A percentile compares a stretch with the other conserved stretches of the same genome.
These are phyloP conservation scores for Morus bassanus DNA, from an alignment of 2,797 vertebrate genomes.

Conservation along the genomic window DNA sequence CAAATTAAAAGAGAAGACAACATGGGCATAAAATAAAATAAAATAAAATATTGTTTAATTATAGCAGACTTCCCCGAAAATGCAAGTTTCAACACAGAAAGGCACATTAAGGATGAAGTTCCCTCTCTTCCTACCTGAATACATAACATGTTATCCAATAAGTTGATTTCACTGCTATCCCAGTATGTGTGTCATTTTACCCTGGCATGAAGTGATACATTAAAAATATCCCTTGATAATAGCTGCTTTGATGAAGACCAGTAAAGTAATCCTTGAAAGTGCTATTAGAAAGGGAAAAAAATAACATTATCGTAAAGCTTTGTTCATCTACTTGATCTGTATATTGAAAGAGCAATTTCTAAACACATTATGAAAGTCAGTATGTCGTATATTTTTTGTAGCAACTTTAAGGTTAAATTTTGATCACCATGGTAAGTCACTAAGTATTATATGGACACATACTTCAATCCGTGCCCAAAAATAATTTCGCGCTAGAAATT, in stretches of 20 bases:
- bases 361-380: neutral
- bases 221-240: neutral
- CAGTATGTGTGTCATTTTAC: neutral
- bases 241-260: neutral
- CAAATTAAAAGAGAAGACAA: neutral
- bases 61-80: neutral
- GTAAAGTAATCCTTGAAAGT: neutral
- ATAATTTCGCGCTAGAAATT: neutral
- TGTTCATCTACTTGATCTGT: neutral
- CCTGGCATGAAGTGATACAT: neutral
- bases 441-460: neutral
- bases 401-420: neutral
- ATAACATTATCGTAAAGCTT: neutral
- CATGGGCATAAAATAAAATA: neutral
- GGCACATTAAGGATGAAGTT: neutral
- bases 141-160: neutral
- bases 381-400: neutral
- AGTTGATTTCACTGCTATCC: neutral
- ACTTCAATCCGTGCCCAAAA: neutral
- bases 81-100: neutral
- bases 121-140: neutral
- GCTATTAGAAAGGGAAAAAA: neutral
- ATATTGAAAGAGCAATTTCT: neutral
- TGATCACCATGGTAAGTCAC: neutral
- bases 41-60: neutral